Base-by-base conservation (phyloP, 2,797 vertebrate genomes). In the Chelonia mydas region DNA sequence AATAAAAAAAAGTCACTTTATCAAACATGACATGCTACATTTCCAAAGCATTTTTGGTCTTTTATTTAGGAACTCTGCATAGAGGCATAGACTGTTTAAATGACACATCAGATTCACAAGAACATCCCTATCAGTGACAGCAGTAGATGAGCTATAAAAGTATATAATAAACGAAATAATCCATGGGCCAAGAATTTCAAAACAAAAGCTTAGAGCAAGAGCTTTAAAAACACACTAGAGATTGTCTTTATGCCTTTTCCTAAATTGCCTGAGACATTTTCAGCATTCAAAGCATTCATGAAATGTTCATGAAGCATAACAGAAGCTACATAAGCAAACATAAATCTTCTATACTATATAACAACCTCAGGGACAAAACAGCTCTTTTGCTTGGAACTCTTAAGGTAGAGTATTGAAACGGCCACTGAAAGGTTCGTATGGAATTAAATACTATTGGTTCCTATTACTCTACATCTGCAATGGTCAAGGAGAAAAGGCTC, bases 261-360 rank as follows among this genome's bases (percentile, higher is more conserved):
- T 47, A 83, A 41, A 57, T 37, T 86, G 65, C 81, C 90, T 3
- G 11, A 92, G 51, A 57, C 7, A 74, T 90, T 96, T 95, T 96
- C 83, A 94, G 88, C 77, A 90, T 93, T 92, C 83, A 59, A 81
- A 94, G 80, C 89, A 94, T 77, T 92, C 77, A 89, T 61, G n/a
- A 92, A 97, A 47, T 33, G 84, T 74, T 96, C 50, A 47, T 21
- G 83, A 97, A 96, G 82, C 9, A 0, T 74, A 96, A 95, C 79
- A 94, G 84, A 97, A 92, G 61, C 55, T 89, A 91, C 95, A 91
- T 68, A 95, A 94, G 54, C 65, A 96, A 96, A 97, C 59, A 92
- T 78, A 81, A 90, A 94, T 94, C 68, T 94, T 25, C 88, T 94
- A 23, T 89, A 92, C 51, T 1, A 0, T 86, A 92, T 92, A 91